A percentile compares a stretch with the other conserved stretches of the same genome.
Conservation (phyloP, 1,140 invertebrate species). For the Danaus melanippus region DNA sequence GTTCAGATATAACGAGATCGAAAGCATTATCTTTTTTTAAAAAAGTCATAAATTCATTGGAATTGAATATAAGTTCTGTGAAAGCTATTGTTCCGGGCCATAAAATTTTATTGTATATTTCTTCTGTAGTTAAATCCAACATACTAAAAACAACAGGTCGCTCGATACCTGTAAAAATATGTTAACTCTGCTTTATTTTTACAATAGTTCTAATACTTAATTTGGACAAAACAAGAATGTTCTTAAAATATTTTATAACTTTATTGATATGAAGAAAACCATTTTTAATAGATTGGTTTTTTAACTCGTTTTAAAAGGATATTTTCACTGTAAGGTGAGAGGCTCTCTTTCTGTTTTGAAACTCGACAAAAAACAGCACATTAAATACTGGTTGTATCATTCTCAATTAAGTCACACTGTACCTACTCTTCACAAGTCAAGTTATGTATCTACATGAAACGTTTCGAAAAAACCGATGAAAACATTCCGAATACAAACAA, state of each 20-base stretch:
- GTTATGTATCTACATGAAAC: not conserved
- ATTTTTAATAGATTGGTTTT: not conserved
- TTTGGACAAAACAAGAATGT: not conserved
- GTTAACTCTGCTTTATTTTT: slow-evolving; percentile 3
- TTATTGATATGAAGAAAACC: too few species aligned
- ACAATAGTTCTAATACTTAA: not conserved
- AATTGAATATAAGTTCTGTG: slow-evolving; percentile 62
- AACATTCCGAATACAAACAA: not conserved
- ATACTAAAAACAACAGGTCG: slow-evolving; percentile 20
- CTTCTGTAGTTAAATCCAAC: slow-evolving; percentile 18
- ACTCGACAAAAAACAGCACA: too few species aligned
- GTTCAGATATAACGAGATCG: slow-evolving; percentile 69
- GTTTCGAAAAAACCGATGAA: too few species aligned
- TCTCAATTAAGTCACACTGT: not conserved
- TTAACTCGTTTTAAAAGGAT: not conserved
- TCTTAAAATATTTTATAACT: not conserved
- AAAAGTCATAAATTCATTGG: slow-evolving; percentile 53
- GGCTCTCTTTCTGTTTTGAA: not conserved
- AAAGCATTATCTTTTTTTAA: slow-evolving; percentile 58
- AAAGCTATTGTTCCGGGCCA: slow-evolving; percentile 35
- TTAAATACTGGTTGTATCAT: too few species aligned
- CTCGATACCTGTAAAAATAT: slow-evolving; percentile 15
- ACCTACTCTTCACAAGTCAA: not conserved
- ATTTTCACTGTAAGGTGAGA: not conserved
- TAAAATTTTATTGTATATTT: slow-evolving; percentile 17